These are phyloP conservation scores for Drosophila buzzatii DNA, from an alignment of 2,888 invertebrate genomes.

Conservation along the genomic window DNA sequence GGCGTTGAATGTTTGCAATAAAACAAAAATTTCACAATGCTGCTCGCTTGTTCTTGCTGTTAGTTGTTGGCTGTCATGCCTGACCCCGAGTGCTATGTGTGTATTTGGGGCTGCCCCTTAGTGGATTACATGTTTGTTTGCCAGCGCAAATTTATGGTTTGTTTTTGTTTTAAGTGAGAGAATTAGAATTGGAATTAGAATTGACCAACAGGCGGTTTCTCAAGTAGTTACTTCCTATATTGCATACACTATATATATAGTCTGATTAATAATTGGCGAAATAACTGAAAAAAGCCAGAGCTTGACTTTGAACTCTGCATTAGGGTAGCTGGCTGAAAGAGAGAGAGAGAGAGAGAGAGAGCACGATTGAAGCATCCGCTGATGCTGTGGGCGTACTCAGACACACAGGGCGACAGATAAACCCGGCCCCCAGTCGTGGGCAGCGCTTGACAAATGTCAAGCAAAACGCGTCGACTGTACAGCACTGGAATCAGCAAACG, in stretches of 20 bases:
- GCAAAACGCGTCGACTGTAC: conserved; percentile 70
- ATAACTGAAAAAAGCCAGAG: conserved; percentile 44
- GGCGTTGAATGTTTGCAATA: conserved; percentile 75
- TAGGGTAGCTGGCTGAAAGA: background rate
- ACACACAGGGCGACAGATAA: conserved; percentile 19
- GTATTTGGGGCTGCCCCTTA: conserved; percentile 5
- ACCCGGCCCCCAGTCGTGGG: conserved; percentile 20
- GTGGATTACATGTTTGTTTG: conserved; percentile 38
- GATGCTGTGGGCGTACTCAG: conserved; percentile 45
- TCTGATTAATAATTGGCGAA: conserved; percentile 51
- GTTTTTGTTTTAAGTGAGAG: conserved; percentile 25
- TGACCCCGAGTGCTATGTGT: conserved; percentile 40
- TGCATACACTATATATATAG: conserved; percentile 7
- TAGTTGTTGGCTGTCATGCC: conserved; percentile 25
- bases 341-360: conserved; percentile 2
- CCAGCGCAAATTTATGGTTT: conserved; percentile 52
- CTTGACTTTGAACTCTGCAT: conserved; percentile 77
- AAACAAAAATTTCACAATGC: conserved; percentile 72
- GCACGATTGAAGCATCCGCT: conserved; percentile 70
- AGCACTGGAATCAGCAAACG: conserved; percentile 41
- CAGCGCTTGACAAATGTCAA: conserved; percentile 72
- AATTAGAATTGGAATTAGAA: conserved; percentile 9
- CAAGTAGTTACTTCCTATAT: conserved; percentile 65
- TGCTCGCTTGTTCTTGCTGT: conserved; percentile 32
- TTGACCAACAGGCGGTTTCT: conserved; percentile 33